A percentile compares a stretch with the other conserved stretches of the same genome.
These are phyloP conservation scores for Drosophila ogumai DNA, from an alignment of 1,140 invertebrate genomes.

Conservation along the genomic window DNA sequence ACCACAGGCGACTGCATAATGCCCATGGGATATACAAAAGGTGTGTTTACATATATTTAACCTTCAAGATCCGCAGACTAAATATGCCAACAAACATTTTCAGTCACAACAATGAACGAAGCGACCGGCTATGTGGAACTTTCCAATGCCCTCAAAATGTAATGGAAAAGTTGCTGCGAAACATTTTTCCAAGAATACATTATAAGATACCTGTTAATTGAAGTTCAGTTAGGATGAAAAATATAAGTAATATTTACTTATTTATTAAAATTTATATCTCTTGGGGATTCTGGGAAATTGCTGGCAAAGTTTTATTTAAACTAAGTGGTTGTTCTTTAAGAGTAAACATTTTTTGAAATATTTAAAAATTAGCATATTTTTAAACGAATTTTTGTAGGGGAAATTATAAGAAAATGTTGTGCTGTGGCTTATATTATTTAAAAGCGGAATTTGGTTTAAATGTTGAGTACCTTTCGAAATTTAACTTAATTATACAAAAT, in stretches of 20 bases:
- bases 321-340: neutral
- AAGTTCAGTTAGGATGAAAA: neutral
- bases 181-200: neutral
- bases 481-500: too few species aligned
- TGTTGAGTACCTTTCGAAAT: neutral
- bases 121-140: slow-evolving; percentile 2
- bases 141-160: slow-evolving; percentile 37
- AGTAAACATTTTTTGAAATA: neutral
- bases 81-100: slow-evolving; percentile 74
- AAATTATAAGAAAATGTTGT: too few species aligned
- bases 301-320: neutral
- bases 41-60: slow-evolving; percentile 82
- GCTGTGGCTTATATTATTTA: too few species aligned
- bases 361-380: neutral
- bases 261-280: neutral
- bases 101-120: slow-evolving; percentile 17
- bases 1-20: slow-evolving; percentile 55
- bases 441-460: neutral
- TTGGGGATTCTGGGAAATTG: neutral
- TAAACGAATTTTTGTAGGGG: too few species aligned
- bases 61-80: slow-evolving; percentile 77
- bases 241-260: neutral
- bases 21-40: slow-evolving; percentile 63
- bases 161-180: neutral
- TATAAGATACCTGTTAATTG: slow-evolving; percentile 2